Evolutionary conservation across 2,113 vertebrate genomes (phyloP), one percentile per base, ranked within the genome.

Genomic region (Ammodytes marinus): DNA sequence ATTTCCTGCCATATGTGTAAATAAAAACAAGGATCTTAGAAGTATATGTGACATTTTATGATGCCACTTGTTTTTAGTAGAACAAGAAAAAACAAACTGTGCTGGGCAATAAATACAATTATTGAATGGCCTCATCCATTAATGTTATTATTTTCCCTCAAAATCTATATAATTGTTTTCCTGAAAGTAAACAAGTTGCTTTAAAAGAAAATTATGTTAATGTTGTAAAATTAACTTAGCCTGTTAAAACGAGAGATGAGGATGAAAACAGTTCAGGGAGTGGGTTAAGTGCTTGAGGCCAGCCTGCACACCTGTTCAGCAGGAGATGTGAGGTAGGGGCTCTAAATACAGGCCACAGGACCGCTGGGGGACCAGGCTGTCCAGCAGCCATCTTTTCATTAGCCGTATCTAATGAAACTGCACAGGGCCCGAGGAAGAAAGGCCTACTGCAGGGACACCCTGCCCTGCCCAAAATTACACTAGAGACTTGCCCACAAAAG

Each of bases 321-420:
- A 74, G 78, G 84, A 83, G 81, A 86, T 84, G 88, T 50, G 66
- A 90, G 90, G 89, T 86, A 42, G 87, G 80, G 83, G 80, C 88
- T 89, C 82, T 93, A 93, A 93, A 77, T 90, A 90, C 92, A 95
- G 94, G 87, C 90, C 92, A 89, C 71, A 78, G 82, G 77, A 89
- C 86, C 89, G 63, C 87, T 69, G 40, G 90, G 91, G 88, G 88
- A 88, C 74, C 50, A 77, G 87, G 78, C 88, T 76, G 90, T 52
- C 86, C 89, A 91, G 90, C 83, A 91, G 89, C 84, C 93, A 93
- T 94, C 92, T 95, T 95, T 95, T 95, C 93, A 96, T 96, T 94
- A 96, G 91, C 88, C 92, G 91, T 92, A 89, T 93, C 94, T 95
- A 95, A 95, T 95, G 94, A 95, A 95, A 95, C 93, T 91, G 92